These are phyloP conservation scores for Cephus pygmeus DNA, from an alignment of 2,888 invertebrate genomes.

Conservation along the genomic window DNA sequence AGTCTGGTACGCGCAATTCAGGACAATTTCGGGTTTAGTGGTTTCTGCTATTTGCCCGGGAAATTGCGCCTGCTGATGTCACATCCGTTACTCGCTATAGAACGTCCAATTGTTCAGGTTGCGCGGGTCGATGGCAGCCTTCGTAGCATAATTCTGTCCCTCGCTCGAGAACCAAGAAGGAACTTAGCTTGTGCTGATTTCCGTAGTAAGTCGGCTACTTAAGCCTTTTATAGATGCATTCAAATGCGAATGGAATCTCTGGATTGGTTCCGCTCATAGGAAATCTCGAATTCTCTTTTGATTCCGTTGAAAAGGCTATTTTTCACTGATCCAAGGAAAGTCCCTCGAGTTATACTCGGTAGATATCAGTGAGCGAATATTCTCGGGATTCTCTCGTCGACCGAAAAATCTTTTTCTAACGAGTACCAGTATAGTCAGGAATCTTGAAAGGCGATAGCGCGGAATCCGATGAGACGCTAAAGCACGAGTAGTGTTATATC, in stretches of 20 bases:
- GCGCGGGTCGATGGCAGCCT: conserved; percentile 29
- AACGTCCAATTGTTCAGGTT: conserved; percentile 48
- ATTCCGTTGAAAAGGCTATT: not conserved
- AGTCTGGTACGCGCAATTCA: conserved; percentile 39
- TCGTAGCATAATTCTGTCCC: not conserved
- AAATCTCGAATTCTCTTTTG: not conserved
- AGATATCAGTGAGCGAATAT: not conserved
- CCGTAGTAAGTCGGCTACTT: not conserved
- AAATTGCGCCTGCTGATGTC: conserved; percentile 64
- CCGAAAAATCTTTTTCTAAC: not conserved
- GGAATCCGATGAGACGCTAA: not conserved
- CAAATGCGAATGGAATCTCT: not conserved
- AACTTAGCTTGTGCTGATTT: not conserved
- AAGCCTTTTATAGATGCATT: not conserved
- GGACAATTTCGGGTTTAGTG: conserved; percentile 62
- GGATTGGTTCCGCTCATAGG: not conserved
- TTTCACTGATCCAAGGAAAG: not conserved
- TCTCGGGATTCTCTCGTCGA: not conserved
- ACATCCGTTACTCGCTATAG: conserved; percentile 56
- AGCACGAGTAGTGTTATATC: not conserved
- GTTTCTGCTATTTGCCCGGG: conserved; percentile 63
- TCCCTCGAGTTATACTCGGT: not conserved
- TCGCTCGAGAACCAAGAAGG: not conserved
- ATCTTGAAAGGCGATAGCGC: not conserved
- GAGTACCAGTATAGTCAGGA: not conserved